Conservation (phyloP, 2,113 vertebrate species). For the Hippopotamus amphibius region DNA sequence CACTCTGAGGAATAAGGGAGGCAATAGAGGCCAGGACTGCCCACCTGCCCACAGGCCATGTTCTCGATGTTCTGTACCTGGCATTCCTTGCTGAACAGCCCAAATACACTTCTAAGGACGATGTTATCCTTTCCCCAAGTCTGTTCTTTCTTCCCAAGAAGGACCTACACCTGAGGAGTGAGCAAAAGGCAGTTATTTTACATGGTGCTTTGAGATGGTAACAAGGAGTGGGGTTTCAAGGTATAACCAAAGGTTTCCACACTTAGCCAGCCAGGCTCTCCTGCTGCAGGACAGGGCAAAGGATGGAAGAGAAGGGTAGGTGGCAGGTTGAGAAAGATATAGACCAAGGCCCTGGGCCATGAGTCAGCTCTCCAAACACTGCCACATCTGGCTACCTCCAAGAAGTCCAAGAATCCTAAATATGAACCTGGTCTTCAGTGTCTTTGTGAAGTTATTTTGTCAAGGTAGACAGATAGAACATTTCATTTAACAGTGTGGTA, state of each 20-base stretch:
- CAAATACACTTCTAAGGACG: not conserved
- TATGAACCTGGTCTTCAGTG: not conserved
- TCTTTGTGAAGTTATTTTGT: not conserved
- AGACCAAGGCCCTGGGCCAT: not conserved
- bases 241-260: too few species aligned
- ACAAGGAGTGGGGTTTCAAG: not conserved
- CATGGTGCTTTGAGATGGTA: not conserved
- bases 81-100: not conserved
- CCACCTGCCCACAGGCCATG: not conserved
- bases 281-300: not conserved
- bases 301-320: not conserved
- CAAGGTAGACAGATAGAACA: not conserved
- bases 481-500: not conserved
- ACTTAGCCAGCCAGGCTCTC: too few species aligned
- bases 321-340: rapidly evolving
- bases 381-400: not conserved
- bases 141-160: not conserved
- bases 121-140: not conserved
- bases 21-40: not conserved
- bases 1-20: not conserved
- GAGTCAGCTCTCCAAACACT: not conserved
- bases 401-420: not conserved
- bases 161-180: not conserved
- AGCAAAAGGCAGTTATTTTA: not conserved
- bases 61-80: not conserved